Evolutionary conservation across 2,888 invertebrate genomes (phyloP), one percentile per base, ranked within the genome.

Genomic region (Tipula vernalis): DNA sequence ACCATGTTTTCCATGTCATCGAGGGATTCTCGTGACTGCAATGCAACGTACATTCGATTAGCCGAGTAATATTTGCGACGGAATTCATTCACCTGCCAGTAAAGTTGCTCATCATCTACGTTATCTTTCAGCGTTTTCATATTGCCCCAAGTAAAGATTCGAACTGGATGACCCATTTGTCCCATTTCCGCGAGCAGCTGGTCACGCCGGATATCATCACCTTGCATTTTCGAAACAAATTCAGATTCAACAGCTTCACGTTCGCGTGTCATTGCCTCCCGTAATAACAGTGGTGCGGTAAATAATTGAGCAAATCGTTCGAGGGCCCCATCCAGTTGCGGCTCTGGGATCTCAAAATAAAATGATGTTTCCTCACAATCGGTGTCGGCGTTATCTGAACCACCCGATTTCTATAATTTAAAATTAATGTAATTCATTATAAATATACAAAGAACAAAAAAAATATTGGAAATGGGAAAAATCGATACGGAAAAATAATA

Each of bases 281-380:
- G 94, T 90, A 94, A 94, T 95, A 98, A 95, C 83, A 98, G 92
- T 0, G 98, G 98, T 57, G 94, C 93, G 88, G 96, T 96, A 91
- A 98, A 97, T 92, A 98, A 96, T 89, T 97, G 96, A 83, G 97
- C 95, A 92, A 98, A 98, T 91, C 94, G 95, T 90, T 98, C 97
- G 90, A 98, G 93, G 0, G 96, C 95, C 86, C 94, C 94, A 0
- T 93, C 92, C 36, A 98, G 93, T 90, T 96, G 93, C 89, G 95
- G 95, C 90, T 96, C 96, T 87, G 96, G 95, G 88, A 97, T 95
- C 90, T 97, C 97, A 91, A 98, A 98, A 91, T 97, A 96, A 91
- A 97, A 98, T 0, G 95, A 94, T 0, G 98, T 98, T 89, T 94
- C 93, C 91, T 98, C 98, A 90, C 95, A 95, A 89, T 97, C 97